phyloP scores from a whole-genome alignment of 2,888 invertebrate species.

The Yponomeuta malinellus region DNA sequence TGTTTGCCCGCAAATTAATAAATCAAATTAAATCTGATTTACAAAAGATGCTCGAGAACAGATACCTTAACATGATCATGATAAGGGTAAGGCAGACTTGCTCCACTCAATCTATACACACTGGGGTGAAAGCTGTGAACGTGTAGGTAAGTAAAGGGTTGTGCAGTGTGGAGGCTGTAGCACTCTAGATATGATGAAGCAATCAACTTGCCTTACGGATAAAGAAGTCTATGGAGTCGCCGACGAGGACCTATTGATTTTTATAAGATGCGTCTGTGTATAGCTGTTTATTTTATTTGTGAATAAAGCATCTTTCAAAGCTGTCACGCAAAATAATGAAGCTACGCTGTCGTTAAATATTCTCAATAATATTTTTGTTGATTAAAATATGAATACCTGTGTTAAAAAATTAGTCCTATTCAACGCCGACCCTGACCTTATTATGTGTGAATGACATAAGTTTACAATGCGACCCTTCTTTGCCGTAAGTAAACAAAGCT shows the following conservation, averaged over 20 bases:
- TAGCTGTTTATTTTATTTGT: neutral
- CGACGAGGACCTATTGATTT: neutral
- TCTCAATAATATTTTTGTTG: neutral
- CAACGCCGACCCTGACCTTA: conserved; percentile 10
- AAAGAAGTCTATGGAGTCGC: neutral
- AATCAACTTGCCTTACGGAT: conserved; percentile 9
- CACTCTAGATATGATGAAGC: conserved; percentile 18
- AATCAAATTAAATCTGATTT: too few species aligned
- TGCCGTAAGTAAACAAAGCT: conserved; percentile 11
- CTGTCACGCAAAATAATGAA: neutral
- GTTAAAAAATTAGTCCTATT: neutral
- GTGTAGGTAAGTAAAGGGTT: conserved; percentile 10
- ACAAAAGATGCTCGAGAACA: too few species aligned
- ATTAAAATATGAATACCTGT: neutral
- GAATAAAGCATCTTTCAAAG: neutral
- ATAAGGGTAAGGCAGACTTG: neutral
- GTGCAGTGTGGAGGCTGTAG: conserved; percentile 13
- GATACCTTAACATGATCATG: neutral
- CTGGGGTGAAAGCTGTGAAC: conserved; percentile 5
- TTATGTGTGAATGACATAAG: conserved; percentile 5
- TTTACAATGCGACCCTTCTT: conserved; percentile 3
- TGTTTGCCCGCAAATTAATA: too few species aligned
- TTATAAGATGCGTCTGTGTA: neutral
- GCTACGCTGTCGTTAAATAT: neutral
- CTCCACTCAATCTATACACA: neutral